Percentiles rank a stretch among this genome's conserved stretches.
Conservation (phyloP, 2,888 invertebrate species). For the Physocephala rufipes region DNA sequence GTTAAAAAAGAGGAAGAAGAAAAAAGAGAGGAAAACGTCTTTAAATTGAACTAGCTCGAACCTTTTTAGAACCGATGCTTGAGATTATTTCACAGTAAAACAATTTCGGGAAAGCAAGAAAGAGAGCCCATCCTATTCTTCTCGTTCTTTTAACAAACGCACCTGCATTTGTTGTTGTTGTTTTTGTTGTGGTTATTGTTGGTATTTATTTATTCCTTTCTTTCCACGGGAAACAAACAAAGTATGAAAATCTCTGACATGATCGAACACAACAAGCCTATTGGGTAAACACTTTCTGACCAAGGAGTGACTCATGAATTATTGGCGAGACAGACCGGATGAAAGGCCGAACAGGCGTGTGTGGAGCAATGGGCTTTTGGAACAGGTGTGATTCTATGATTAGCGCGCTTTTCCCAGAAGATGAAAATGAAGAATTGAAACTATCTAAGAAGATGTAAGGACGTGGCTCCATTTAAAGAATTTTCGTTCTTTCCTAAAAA, state of each 20-base stretch:
- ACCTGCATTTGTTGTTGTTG: not conserved
- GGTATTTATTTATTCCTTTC: not conserved
- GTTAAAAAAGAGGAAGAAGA: too few species aligned
- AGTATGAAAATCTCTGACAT: not conserved
- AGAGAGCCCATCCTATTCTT: too few species aligned
- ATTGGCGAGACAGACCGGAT: too few species aligned
- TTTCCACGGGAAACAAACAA: not conserved
- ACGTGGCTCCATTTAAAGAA: not conserved
- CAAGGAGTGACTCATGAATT: not conserved
- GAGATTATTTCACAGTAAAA: too few species aligned
- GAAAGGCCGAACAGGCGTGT: not conserved
- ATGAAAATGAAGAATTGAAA: too few species aligned
- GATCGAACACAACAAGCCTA: constrained; percentile 17
- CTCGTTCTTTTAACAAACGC: too few species aligned
- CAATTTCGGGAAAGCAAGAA: too few species aligned
- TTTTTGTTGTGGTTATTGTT: not conserved
- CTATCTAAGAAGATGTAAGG: not conserved
- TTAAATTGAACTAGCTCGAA: too few species aligned
- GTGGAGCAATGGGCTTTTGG: constrained; percentile 4
- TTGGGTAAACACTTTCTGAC: not conserved
- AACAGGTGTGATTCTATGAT: constrained; percentile 33
- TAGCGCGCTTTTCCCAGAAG: constrained; percentile 30
- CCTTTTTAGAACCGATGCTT: too few species aligned
- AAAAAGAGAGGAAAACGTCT: too few species aligned
- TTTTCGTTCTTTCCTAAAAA: constrained; percentile 7